These are phyloP conservation scores for Drosophila helvetica DNA, from an alignment of 2,888 invertebrate species.

Conservation along the genomic window DNA sequence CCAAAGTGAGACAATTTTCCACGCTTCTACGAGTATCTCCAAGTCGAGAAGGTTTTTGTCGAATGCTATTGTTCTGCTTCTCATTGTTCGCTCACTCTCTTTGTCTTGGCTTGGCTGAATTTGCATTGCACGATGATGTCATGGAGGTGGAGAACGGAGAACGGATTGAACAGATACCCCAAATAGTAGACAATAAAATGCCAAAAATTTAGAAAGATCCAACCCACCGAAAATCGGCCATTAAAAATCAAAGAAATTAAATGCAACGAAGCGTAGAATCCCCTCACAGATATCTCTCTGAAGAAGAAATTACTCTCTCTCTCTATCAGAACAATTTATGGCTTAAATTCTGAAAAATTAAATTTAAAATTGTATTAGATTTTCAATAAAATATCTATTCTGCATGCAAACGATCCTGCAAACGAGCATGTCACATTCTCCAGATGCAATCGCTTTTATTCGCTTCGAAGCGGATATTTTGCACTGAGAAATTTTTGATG, in stretches of 20 bases:
- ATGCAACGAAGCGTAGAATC: not conserved
- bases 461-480: no score
- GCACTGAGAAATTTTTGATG: not conserved
- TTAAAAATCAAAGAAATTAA: not conserved
- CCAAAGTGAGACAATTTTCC: conserved; percentile 27
- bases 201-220: conserved; percentile 1
- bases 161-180: not conserved
- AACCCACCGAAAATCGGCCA: conserved; percentile 6
- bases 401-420: no score
- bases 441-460: no score
- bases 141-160: conserved; percentile 2
- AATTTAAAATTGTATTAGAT: no score
- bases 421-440: no score
- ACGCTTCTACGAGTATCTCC: conserved; percentile 10
- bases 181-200: not conserved
- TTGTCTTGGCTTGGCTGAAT: conserved; percentile 24
- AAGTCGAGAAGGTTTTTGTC: not conserved
- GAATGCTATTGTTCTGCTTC: conserved; percentile 2
- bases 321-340: no score
- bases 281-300: not conserved
- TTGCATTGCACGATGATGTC: conserved; percentile 37
- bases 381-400: no score
- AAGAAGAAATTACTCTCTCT: no score
- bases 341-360: no score
- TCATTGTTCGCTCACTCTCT: conserved; percentile 28